phyloP scores from a whole-genome alignment of 2,888 invertebrate species.

The Macrophya alboannulata region DNA sequence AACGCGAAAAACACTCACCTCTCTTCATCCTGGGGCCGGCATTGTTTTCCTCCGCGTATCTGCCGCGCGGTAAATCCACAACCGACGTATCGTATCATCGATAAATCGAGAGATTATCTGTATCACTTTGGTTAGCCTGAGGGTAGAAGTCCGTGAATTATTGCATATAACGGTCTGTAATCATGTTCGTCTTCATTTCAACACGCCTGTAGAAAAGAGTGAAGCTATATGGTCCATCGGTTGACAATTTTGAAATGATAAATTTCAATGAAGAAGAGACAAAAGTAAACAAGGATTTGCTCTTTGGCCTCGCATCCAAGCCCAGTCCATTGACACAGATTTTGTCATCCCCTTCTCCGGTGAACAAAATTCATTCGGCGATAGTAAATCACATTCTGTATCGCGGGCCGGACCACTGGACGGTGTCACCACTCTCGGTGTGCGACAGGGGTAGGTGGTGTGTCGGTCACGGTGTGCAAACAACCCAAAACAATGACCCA shows the following conservation, averaged over 20 bases:
- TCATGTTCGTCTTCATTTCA: not conserved
- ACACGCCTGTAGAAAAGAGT: not conserved
- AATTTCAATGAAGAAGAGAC: slow-evolving; percentile 56
- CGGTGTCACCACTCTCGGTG: slow-evolving; percentile 43
- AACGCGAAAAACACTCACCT: not conserved
- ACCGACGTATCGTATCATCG: not conserved
- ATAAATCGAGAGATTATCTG: slow-evolving; percentile 12
- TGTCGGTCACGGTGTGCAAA: slow-evolving; percentile 59
- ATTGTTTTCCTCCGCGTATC: not conserved
- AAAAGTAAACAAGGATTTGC: slow-evolving; percentile 58
- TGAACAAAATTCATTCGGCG: slow-evolving; percentile 49
- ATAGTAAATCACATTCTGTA: slow-evolving; percentile 55
- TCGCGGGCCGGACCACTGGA: slow-evolving; percentile 43
- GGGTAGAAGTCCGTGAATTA: not conserved
- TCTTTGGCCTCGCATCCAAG: slow-evolving; percentile 42
- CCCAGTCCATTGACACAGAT: slow-evolving; percentile 59
- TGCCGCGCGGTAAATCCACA: not conserved
- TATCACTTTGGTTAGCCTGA: not conserved
- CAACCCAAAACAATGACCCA: slow-evolving; percentile 63
- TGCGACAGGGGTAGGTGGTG: slow-evolving; percentile 29
- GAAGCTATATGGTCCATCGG: not conserved
- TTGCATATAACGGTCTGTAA: not conserved
- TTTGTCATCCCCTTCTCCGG: slow-evolving; percentile 38
- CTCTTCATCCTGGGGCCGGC: not conserved
- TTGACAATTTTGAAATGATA: slow-evolving; percentile 44